phyloP scores from a whole-genome alignment of 92 coral and sea anemone genomes.

The Actinernus sp. region DNA sequence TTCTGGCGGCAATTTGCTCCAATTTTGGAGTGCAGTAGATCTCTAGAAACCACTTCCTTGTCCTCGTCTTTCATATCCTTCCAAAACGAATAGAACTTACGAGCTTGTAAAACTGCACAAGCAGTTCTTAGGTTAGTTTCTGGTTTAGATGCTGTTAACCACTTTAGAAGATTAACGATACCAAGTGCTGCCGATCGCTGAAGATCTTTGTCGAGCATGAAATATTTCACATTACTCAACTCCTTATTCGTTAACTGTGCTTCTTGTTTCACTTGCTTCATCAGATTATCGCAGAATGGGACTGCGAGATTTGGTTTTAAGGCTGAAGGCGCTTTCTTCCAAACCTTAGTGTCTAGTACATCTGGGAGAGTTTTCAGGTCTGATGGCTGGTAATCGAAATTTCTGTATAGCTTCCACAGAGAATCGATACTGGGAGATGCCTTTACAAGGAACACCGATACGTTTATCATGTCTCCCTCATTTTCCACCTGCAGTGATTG shows the following conservation, averaged over 20 bases:
- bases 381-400: background rate
- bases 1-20: background rate
- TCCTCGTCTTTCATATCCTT: too few species aligned
- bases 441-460: background rate
- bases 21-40: too few species aligned
- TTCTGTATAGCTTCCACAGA: slow-evolving; percentile 48
- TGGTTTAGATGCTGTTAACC: too few species aligned
- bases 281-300: slow-evolving; percentile 38
- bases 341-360: slow-evolving; percentile 29
- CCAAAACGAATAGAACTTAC: too few species aligned
- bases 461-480: background rate
- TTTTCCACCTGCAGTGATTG: too few species aligned
- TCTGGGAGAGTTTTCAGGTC: slow-evolving; percentile 19
- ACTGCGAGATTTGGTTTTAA: slow-evolving; percentile 51
- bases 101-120: too few species aligned
- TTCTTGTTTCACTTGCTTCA: slow-evolving; percentile 6
- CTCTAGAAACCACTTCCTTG: too few species aligned
- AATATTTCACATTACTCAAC: slow-evolving; percentile 10
- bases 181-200: too few species aligned
- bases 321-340: slow-evolving; percentile 52
- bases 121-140: too few species aligned
- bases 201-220: slow-evolving; percentile 39
- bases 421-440: slow-evolving; percentile 23
- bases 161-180: too few species aligned
- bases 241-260: background rate